Evolutionary conservation across 1,140 invertebrate genomes (phyloP).

Genomic region (Andrena cerasifolii): DNA sequence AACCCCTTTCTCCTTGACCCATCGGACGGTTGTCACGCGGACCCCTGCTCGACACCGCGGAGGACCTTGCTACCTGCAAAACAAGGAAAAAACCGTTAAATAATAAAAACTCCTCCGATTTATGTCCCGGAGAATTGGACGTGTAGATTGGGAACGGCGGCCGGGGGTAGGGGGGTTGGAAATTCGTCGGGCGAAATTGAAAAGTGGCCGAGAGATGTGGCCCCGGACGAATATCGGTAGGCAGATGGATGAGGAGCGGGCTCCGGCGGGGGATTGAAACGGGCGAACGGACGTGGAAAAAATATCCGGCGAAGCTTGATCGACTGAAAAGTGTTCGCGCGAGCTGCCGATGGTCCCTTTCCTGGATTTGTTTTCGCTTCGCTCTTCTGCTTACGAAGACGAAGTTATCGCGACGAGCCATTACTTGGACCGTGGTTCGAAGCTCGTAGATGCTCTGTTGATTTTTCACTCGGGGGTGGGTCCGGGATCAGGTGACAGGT

Average conservation of each 20-base stretch:
- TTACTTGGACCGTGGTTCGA: not conserved
- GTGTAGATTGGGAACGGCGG: conserved; percentile 32
- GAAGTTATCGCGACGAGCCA: conserved; percentile 8
- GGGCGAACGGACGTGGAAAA: conserved; percentile 64
- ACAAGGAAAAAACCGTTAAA: conserved; percentile 63
- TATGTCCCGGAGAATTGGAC: conserved; percentile 54
- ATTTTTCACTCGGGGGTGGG: not conserved
- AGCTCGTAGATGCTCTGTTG: not conserved
- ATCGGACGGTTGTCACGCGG: conserved; percentile 21
- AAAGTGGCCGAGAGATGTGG: conserved; percentile 69
- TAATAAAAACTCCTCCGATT: conserved; percentile 77
- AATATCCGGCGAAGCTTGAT: conserved; percentile 49
- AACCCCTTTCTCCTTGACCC: conserved; percentile 34
- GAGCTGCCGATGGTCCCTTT: not conserved
- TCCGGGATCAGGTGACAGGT: not conserved
- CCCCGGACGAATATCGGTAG: conserved; percentile 59
- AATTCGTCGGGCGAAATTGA: conserved; percentile 71
- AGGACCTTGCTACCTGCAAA: not conserved
- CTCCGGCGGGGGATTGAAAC: conserved; percentile 59
- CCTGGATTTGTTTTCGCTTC: not conserved
- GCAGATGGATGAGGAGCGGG: conserved; percentile 62
- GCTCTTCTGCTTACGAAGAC: not conserved
- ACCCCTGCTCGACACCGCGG: conserved; percentile 5
- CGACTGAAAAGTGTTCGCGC: conserved; percentile 63
- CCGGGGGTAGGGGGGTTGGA: not conserved